Evolutionary conservation across 2,113 vertebrate genomes (phyloP).

Genomic region (Cairina moschata): DNA sequence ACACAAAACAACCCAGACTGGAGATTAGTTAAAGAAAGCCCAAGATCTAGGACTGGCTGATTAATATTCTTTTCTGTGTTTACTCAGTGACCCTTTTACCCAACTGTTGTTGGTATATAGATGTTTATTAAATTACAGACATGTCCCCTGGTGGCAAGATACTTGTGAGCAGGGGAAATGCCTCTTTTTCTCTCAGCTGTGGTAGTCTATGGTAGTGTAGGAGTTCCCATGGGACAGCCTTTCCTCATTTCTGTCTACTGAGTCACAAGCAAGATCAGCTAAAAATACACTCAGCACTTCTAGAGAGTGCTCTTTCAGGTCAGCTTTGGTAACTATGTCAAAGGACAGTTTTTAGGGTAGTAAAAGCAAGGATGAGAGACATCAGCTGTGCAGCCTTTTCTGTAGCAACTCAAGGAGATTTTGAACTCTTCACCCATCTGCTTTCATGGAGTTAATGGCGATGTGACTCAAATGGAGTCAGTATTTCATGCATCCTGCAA

Average conservation of each 20-base stretch:
- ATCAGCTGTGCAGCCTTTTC: background rate
- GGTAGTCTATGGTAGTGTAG: background rate
- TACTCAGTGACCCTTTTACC: background rate
- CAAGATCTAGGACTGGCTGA: background rate
- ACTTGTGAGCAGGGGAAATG: conserved; percentile 15
- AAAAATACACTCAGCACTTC: conserved; percentile 34
- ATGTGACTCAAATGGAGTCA: background rate
- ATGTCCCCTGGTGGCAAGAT: background rate
- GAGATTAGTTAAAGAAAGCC: background rate
- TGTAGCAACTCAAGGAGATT: background rate
- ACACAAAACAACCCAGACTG: background rate
- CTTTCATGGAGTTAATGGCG: background rate
- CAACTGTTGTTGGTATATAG: background rate
- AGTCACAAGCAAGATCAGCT: conserved; percentile 45
- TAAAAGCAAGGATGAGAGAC: background rate
- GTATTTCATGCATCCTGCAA: background rate
- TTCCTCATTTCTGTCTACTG: conserved; percentile 29
- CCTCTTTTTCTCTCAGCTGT: conserved; percentile 34
- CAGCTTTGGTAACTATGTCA: background rate
- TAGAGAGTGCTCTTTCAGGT: background rate
- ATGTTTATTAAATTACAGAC: conserved; percentile 14
- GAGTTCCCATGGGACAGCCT: background rate
- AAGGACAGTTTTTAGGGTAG: background rate
- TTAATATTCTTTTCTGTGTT: background rate
- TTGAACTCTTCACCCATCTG: background rate